A percentile compares a stretch with the other conserved stretches of the same genome.
phyloP scores from a whole-genome alignment of 2,797 vertebrate species.

The Hybognathus amarus region DNA sequence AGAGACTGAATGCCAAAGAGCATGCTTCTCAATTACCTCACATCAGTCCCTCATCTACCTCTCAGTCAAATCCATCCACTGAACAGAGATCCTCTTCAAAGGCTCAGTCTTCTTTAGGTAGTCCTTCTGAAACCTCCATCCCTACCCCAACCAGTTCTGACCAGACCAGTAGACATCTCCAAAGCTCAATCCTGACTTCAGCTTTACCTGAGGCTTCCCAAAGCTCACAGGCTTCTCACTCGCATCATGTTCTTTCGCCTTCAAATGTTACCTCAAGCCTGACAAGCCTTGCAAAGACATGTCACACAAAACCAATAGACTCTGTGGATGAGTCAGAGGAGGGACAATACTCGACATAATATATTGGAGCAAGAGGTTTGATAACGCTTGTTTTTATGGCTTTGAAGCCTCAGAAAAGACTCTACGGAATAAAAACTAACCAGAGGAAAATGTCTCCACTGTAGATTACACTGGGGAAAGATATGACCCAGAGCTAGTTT shows the following conservation, averaged over 20 bases:
- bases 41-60: slow-evolving; percentile 97
- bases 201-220: slow-evolving; percentile 76
- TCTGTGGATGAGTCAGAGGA: slow-evolving; percentile 74
- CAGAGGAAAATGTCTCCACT: slow-evolving; percentile 26
- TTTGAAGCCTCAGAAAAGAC: slow-evolving; percentile 93
- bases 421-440: slow-evolving; percentile 64
- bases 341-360: slow-evolving; percentile 50
- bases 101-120: slow-evolving; percentile 41
- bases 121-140: slow-evolving; percentile 61
- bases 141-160: slow-evolving; percentile 57
- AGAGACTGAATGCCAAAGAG: slow-evolving; percentile 99
- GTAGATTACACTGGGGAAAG: slow-evolving; percentile 26
- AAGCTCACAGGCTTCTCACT: slow-evolving; percentile 60
- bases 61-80: slow-evolving; percentile 93
- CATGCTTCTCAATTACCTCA: slow-evolving; percentile 99
- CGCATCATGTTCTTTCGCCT: slow-evolving; percentile 72
- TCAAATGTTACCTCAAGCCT: slow-evolving; percentile 94
- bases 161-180: slow-evolving; percentile 76
- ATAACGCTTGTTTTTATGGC: slow-evolving; percentile 85
- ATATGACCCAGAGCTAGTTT: slow-evolving; percentile 65
- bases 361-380: slow-evolving; percentile 45
- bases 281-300: slow-evolving; percentile 89
- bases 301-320: slow-evolving; percentile 88
- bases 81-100: slow-evolving; percentile 82
- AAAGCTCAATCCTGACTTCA: slow-evolving; percentile 71